Base-by-base conservation (phyloP, 2,888 invertebrate genomes). In the Drosophila birchii region DNA sequence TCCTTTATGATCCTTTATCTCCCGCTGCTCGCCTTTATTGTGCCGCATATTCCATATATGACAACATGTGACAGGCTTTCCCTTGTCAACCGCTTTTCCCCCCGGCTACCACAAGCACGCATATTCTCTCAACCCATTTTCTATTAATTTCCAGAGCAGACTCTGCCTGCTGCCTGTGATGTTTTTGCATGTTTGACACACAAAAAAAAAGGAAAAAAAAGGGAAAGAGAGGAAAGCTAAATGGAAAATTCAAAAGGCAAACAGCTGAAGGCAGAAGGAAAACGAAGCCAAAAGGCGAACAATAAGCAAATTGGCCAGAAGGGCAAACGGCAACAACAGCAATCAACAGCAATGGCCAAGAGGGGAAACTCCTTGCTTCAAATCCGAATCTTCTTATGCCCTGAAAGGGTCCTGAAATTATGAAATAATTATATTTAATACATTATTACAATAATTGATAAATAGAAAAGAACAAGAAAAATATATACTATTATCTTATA, bases 281-380 rank as follows among this genome's bases (percentile, higher is more conserved):
- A 75, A 64, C 61, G 69, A 44, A 59, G 59, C 69, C 69, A 71
- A 71, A 53, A 58, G 71, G 70, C 81, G 66, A 78, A 81, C 84
- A 81, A 83, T 80, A 83, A 79, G 81, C 81, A 70, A 79, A 83
- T 75, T 80, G 81, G 67, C 81, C 70, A 82, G 78, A 54, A 81
- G 80, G 75, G 73, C 72, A 54, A 72, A 67, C 53, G 62, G 45
- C 57, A 75, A 64, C 68, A 79, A 71, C 61, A 72, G 53, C 68
- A 64, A 53, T 47, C 67, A 67, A 23, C 67, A 49, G 66, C 67
- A 56, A 18, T 63, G 64, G 54, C 49, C 36, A 66, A 53, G 44
- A 20, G 23, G 32, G 41, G 36, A 3, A 9, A 14, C 20, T 44
- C 6, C 9, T 23, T 8, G 7, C 34, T 34, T 47, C 14, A 45